These are phyloP conservation scores for Pangasius krempfi DNA, from an alignment of 2,797 vertebrate species.

Conservation along the genomic window DNA sequence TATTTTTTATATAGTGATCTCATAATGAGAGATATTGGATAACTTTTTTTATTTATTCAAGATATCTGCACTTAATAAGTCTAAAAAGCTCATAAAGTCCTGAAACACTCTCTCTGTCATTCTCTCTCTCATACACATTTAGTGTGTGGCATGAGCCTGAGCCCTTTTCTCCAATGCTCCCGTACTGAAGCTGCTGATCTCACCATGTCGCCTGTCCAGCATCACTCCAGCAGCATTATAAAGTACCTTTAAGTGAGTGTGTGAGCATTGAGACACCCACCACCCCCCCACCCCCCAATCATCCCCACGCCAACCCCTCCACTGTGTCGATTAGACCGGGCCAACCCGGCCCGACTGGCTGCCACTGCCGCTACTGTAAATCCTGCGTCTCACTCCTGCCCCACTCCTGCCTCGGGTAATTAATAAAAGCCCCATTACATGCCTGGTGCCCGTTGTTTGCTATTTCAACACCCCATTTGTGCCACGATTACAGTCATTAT, in stretches of 20 bases:
- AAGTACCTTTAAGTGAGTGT: constrained; percentile 52
- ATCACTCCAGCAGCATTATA: constrained; percentile 19
- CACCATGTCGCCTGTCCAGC: neutral
- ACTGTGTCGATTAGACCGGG: constrained; percentile 61
- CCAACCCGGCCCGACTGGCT: constrained; percentile 70
- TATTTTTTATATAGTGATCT: neutral
- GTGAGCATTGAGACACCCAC: constrained; percentile 43
- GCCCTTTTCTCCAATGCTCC: neutral
- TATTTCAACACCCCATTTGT: constrained; percentile 89
- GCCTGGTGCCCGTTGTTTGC: constrained; percentile 86
- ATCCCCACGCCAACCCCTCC: neutral
- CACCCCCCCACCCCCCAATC: neutral
- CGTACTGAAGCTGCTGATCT: constrained; percentile 13
- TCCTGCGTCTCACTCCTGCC: constrained; percentile 75
- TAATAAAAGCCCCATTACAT: constrained; percentile 88
- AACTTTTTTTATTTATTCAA: neutral
- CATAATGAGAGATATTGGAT: neutral
- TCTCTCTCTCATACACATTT: neutral
- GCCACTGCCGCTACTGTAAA: constrained; percentile 77
- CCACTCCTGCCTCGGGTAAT: constrained; percentile 72
- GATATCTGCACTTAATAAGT: neutral
- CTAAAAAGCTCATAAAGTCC: neutral
- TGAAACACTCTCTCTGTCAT: neutral
- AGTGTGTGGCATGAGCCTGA: neutral
- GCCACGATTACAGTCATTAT: constrained; percentile 88